phyloP scores from a whole-genome alignment of 2,888 invertebrate species.

The Oscheius onirici region DNA sequence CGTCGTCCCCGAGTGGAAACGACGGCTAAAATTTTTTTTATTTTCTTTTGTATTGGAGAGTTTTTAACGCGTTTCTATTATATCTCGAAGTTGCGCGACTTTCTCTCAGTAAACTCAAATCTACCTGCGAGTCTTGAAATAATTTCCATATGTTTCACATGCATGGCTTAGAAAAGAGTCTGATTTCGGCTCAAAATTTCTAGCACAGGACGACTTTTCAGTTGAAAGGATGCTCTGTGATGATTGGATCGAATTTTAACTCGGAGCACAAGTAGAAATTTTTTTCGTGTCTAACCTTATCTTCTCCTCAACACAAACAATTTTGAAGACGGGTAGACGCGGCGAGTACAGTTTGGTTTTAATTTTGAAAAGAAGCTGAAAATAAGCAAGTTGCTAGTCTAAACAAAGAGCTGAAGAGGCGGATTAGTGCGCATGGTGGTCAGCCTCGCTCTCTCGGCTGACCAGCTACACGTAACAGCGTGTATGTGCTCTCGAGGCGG shows the following conservation, averaged over 20 bases:
- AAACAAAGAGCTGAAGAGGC: neutral
- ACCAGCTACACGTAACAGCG: conserved; percentile 30
- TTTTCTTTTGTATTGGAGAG: neutral
- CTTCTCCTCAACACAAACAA: conserved; percentile 58
- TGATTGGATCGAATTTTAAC: too few species aligned
- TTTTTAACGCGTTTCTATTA: neutral
- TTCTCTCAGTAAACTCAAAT: too few species aligned
- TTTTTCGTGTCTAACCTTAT: conserved; percentile 31
- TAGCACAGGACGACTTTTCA: too few species aligned
- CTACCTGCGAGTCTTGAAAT: too few species aligned
- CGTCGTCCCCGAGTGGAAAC: conserved; percentile 36
- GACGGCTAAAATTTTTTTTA: conserved; percentile 27
- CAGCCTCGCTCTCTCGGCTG: too few species aligned
- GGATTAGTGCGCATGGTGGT: conserved; percentile 11
- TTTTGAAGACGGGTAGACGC: conserved; percentile 43
- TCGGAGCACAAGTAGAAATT: too few species aligned
- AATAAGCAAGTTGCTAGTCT: neutral
- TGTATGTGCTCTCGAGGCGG: conserved; percentile 31
- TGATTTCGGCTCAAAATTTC: too few species aligned
- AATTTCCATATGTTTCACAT: too few species aligned
- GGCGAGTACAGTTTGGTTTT: conserved; percentile 31
- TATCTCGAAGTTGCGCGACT: too few species aligned
- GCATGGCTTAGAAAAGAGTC: too few species aligned
- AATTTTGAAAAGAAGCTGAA: neutral
- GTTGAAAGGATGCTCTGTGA: too few species aligned